phyloP scores from a whole-genome alignment of 2,113 vertebrate genomes.

The Rhodinocichla rosea region DNA sequence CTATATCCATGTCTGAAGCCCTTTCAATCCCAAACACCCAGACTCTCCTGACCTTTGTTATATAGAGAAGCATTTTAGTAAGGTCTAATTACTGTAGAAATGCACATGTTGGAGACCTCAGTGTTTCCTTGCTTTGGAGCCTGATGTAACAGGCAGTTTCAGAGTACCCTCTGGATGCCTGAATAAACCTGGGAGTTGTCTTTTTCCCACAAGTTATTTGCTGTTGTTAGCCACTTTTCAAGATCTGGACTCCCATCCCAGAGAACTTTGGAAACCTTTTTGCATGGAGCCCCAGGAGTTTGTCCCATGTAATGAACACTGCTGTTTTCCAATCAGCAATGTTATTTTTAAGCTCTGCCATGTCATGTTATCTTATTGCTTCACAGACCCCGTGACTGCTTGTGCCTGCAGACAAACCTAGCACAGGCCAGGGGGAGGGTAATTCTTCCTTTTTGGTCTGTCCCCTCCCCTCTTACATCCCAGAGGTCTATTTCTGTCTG shows the following conservation, averaged over 20 bases:
- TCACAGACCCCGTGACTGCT: neutral
- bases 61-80: neutral
- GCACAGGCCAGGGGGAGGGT: neutral
- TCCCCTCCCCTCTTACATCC: neutral
- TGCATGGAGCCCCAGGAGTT: neutral
- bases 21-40: neutral
- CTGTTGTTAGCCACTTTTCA: neutral
- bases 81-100: neutral
- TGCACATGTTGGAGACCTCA: neutral
- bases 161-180: neutral
- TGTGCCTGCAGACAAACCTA: neutral
- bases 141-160: neutral
- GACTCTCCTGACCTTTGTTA: neutral
- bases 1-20: neutral
- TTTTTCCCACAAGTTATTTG: neutral
- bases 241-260: neutral
- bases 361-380: constrained; percentile 25
- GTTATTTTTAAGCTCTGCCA: constrained; percentile 46
- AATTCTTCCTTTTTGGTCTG: neutral
- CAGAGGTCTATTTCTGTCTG: neutral
- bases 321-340: constrained; percentile 1
- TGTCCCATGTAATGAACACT: neutral
- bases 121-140: neutral
- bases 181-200: neutral
- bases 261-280: neutral